A percentile compares a stretch with the other conserved stretches of the same genome.
Evolutionary conservation across 2,888 invertebrate species (phyloP).

Genomic region (Sepiola atlantica): DNA sequence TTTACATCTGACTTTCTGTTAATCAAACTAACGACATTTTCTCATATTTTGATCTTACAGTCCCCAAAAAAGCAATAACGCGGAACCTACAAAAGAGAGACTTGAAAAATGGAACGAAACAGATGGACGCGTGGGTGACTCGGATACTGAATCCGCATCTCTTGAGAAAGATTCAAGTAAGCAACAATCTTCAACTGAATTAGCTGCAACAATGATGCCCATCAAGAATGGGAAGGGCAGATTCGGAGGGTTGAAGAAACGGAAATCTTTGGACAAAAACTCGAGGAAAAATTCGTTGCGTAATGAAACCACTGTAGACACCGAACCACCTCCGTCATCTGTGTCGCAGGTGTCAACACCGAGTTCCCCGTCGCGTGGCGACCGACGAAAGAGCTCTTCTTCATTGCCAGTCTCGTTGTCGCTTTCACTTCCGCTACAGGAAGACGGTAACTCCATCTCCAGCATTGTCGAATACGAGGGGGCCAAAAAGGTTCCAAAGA

Average conservation of each 20-base stretch:
- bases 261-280: constrained; percentile 32
- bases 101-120: background rate
- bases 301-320: background rate
- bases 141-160: background rate
- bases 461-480: background rate
- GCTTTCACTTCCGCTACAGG: background rate
- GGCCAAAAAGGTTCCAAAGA: background rate
- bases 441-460: background rate
- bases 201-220: background rate
- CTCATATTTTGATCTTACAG: background rate
- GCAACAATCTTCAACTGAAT: background rate
- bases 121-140: background rate
- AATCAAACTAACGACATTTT: background rate
- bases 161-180: background rate
- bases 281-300: background rate
- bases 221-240: background rate
- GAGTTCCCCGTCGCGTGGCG: background rate
- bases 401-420: background rate
- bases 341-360: background rate
- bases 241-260: background rate
- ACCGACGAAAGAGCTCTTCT: background rate
- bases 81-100: background rate
- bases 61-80: background rate
- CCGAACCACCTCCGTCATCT: background rate
- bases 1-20: too few relatives aligned